Evolutionary conservation across 1,140 invertebrate genomes (phyloP).

Genomic region (Littorina saxatilis): DNA sequence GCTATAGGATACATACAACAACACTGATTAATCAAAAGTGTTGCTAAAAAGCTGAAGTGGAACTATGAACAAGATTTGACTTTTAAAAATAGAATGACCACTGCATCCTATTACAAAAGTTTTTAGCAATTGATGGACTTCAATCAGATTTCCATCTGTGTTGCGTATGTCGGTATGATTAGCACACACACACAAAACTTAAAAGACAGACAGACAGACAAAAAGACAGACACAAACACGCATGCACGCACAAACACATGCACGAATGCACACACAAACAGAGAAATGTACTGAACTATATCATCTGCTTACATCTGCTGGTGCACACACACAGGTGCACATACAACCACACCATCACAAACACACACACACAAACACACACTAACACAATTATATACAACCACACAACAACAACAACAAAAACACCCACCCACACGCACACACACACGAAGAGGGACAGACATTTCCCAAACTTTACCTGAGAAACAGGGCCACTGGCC

Average conservation of each 20-base stretch:
- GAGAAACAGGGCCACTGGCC: background rate
- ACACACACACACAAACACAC: conserved; percentile 1
- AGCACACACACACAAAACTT: background rate
- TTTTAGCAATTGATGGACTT: too few species aligned
- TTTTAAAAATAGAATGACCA: too few species aligned
- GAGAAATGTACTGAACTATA: too few species aligned
- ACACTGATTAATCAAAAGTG: too few species aligned
- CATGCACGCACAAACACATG: conserved; percentile 7
- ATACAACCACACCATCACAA: background rate
- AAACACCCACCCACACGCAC: background rate
- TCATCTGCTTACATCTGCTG: too few species aligned
- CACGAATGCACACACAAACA: background rate
- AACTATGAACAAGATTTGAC: too few species aligned
- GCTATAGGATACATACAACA: too few species aligned
- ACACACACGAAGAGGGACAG: background rate
- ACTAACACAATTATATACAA: background rate
- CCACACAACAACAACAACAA: background rate
- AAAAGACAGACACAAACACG: background rate
- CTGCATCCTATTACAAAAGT: too few species aligned
- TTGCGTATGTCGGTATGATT: too few species aligned
- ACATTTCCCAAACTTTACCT: background rate
- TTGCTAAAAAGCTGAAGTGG: too few species aligned
- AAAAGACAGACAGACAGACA: background rate
- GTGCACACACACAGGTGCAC: background rate
- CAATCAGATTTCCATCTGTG: too few species aligned